phyloP scores from a whole-genome alignment of 2,888 invertebrate species.

The Pristionchus fissidentatus region DNA sequence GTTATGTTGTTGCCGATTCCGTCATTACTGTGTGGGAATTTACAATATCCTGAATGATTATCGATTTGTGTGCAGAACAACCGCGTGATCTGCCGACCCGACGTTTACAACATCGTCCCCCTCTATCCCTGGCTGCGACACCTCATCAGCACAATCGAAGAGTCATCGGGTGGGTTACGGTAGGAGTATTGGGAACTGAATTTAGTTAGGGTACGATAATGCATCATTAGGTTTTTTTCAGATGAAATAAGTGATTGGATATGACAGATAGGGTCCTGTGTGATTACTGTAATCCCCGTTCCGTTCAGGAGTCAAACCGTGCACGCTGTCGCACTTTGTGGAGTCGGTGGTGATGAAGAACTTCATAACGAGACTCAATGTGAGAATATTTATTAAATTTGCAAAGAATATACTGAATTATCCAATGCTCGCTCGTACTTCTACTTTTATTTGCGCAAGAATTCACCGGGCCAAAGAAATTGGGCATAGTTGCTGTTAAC shows the following conservation, averaged over 20 bases:
- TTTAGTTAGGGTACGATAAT: too few species aligned
- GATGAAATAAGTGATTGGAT: too few species aligned
- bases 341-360: conserved; percentile 46
- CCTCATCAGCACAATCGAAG: conserved; percentile 88
- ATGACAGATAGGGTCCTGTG: too few species aligned
- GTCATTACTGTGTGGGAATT: too few species aligned
- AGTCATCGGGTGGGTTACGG: conserved; percentile 48
- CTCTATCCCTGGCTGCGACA: conserved; percentile 87
- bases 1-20: too few species aligned
- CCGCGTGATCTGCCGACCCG: conserved; percentile 80
- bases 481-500: background rate
- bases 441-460: too few species aligned
- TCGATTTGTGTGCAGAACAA: conserved; percentile 1
- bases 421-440: too few species aligned
- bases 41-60: too few species aligned
- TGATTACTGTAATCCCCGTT: too few species aligned
- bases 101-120: conserved; percentile 80
- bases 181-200: background rate
- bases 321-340: conserved; percentile 45
- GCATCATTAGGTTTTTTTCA: too few species aligned
- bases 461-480: too few species aligned
- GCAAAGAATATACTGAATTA: too few species aligned
- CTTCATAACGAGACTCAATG: conserved; percentile 34
- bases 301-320: conserved; percentile 43
- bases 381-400: background rate